Conservation (phyloP, 2,797 vertebrate genomes). For the Ceryle rudis region DNA sequence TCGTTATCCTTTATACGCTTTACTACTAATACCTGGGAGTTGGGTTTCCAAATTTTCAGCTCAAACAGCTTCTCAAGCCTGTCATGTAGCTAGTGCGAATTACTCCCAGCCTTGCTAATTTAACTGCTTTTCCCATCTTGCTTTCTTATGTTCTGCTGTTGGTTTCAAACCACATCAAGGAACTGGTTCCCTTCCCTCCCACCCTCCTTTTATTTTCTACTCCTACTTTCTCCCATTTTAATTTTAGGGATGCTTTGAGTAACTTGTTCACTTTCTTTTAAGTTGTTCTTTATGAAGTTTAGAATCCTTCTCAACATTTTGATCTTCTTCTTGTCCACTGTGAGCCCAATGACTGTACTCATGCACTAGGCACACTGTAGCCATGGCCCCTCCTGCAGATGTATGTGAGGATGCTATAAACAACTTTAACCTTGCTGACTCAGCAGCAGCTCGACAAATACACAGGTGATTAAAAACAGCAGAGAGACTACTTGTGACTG, state of each 20-base stretch:
- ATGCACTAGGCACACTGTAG: accelerated
- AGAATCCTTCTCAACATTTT: not conserved
- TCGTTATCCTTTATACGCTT: not conserved
- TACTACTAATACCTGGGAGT: not conserved
- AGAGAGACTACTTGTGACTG: not conserved
- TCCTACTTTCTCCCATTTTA: not conserved
- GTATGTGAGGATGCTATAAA: not conserved
- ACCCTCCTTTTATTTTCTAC: not conserved
- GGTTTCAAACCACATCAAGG: not conserved
- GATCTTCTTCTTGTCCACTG: not conserved
- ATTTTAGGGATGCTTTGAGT: not conserved
- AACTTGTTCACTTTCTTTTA: not conserved
- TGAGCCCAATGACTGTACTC: accelerated
- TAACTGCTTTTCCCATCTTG: not conserved
- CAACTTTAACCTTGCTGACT: not conserved
- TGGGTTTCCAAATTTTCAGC: not conserved
- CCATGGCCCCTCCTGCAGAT: accelerated
- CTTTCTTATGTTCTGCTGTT: not conserved
- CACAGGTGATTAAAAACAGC: not conserved
- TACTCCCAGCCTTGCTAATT: not conserved
- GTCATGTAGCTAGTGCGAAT: not conserved
- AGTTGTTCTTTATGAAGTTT: not conserved
- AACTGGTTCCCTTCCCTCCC: not conserved
- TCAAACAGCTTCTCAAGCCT: conserved; percentile 20
- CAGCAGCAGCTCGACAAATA: not conserved